Evolutionary conservation across 1,140 invertebrate genomes (phyloP).

Genomic region (Eubasilissa regina): DNA sequence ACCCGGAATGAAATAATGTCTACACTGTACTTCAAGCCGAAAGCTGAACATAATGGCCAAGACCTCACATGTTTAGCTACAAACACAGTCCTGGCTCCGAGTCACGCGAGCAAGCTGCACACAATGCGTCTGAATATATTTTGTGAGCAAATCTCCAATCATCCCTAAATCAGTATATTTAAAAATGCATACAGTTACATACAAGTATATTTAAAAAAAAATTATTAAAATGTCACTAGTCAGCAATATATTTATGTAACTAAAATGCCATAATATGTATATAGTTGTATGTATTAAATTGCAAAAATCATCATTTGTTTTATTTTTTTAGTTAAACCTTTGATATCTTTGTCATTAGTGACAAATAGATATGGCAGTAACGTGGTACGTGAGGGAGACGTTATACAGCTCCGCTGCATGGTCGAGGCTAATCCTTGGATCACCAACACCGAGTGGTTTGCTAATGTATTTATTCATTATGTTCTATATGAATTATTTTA

Average conservation of each 20-base stretch:
- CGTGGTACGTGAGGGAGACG: constrained; percentile 50
- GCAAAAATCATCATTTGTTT: background rate
- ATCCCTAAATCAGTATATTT: no score
- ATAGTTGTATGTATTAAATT: background rate
- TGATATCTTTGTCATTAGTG: constrained; percentile 46
- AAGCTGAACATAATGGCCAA: constrained; percentile 82
- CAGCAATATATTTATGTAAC: background rate
- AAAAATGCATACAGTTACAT: no score
- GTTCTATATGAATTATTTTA: constrained; percentile 4
- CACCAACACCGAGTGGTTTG: constrained; percentile 59
- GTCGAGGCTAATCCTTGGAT: constrained; percentile 59
- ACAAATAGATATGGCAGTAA: constrained; percentile 39
- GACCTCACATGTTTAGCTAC: constrained; percentile 86
- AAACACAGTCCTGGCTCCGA: constrained; percentile 79
- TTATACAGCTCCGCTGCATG: constrained; percentile 56
- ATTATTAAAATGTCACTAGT: no score
- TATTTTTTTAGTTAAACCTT: constrained; percentile 50
- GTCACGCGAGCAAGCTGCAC: constrained; percentile 80
- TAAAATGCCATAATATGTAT: background rate
- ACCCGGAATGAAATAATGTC: constrained; percentile 76
- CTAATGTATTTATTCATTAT: constrained; percentile 54
- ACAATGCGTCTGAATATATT: constrained; percentile 87
- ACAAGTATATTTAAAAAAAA: no score
- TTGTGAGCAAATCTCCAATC: constrained; percentile 77
- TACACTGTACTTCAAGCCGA: constrained; percentile 81